These are phyloP conservation scores for Prolemur simus DNA, from an alignment of 2,113 vertebrate species.

Conservation along the genomic window DNA sequence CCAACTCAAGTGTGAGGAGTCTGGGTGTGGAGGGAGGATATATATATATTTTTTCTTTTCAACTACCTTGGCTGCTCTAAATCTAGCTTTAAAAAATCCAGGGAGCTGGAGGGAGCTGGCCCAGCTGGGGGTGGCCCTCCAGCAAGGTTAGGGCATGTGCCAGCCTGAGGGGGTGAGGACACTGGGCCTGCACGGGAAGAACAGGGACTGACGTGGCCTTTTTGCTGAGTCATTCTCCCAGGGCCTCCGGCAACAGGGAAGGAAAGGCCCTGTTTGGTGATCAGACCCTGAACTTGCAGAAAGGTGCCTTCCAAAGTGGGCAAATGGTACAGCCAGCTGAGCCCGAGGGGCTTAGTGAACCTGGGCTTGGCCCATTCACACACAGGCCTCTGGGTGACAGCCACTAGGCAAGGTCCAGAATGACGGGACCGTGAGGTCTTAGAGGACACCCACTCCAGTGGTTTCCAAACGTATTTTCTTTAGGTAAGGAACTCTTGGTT, in stretches of 20 bases:
- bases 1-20: conserved; percentile 60
- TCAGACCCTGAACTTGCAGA: neutral
- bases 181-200: neutral
- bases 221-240: neutral
- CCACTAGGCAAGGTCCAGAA: neutral
- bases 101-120: neutral
- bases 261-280: neutral
- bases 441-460: neutral
- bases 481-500: neutral
- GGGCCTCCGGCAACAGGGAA: neutral
- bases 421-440: neutral
- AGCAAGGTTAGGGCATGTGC: neutral
- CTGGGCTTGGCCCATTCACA: neutral
- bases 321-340: neutral
- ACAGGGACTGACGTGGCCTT: neutral
- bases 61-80: conserved; percentile 15
- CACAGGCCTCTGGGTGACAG: neutral
- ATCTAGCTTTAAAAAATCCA: conserved; percentile 9
- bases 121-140: neutral
- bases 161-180: neutral
- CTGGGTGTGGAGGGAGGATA: conserved; percentile 23
- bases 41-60: conserved; percentile 1
- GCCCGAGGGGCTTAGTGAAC: neutral
- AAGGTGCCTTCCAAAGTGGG: neutral
- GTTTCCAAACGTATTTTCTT: neutral